phyloP scores from a whole-genome alignment of 2,113 vertebrate species.

The Ramphastos sulfuratus region DNA sequence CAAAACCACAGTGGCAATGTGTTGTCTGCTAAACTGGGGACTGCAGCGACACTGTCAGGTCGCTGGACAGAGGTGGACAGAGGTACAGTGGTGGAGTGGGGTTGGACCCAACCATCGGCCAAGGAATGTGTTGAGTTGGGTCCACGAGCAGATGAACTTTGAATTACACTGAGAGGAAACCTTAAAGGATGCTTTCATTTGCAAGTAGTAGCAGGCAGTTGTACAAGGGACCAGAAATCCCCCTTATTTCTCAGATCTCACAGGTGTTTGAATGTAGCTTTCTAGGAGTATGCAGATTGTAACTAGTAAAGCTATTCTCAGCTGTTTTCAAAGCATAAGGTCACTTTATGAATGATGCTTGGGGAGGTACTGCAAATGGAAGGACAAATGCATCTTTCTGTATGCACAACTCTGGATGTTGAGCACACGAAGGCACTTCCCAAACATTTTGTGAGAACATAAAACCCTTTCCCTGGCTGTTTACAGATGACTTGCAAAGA shows the following conservation, averaged over 20 bases:
- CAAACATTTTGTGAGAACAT: slow-evolving; percentile 31
- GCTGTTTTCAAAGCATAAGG: neutral
- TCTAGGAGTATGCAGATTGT: neutral
- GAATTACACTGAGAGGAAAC: neutral
- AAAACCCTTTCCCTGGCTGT: slow-evolving; percentile 32
- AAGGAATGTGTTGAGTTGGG: neutral
- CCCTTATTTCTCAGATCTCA: neutral
- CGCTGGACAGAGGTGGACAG: no score
- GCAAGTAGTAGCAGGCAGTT: neutral
- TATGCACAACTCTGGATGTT: neutral
- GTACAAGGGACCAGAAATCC: neutral
- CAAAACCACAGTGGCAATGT: neutral
- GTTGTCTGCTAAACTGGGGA: neutral
- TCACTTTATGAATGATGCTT: neutral
- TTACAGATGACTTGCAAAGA: slow-evolving; percentile 56
- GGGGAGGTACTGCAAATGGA: neutral
- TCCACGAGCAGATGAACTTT: neutral
- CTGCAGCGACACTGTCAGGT: neutral
- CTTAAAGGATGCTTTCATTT: accelerated
- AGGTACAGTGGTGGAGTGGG: accelerated
- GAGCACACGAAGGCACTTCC: neutral
- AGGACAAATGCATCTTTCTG: neutral
- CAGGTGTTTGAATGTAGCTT: neutral
- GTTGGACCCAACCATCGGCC: neutral
- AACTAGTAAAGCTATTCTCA: neutral